Evolutionary conservation across 2,113 vertebrate species (phyloP).

Genomic region (Sebastes fasciatus): DNA sequence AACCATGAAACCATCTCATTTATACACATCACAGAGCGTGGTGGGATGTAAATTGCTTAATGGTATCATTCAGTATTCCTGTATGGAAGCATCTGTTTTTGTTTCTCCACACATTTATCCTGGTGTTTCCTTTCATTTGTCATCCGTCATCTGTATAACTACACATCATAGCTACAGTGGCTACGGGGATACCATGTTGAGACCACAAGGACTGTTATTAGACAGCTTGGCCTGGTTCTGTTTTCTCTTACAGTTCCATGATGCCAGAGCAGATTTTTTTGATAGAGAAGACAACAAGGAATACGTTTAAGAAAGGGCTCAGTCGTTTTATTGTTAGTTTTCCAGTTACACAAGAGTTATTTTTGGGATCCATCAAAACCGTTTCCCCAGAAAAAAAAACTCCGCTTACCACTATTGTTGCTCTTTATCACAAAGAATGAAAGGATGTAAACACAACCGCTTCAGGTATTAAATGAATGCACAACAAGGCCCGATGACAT

Average conservation of each 20-base stretch:
- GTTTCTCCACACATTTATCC: neutral
- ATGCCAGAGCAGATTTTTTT: neutral
- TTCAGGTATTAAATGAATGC: neutral
- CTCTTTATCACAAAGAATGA: constrained; percentile 1
- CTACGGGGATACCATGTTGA: neutral
- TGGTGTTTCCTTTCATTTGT: neutral
- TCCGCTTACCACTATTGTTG: neutral
- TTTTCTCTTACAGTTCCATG: neutral
- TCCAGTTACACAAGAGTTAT: neutral
- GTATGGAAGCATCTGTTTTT: neutral
- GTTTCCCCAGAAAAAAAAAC: neutral
- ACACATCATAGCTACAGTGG: neutral
- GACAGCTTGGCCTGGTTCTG: neutral
- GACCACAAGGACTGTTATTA: neutral
- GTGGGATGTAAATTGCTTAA: neutral
- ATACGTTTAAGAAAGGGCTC: neutral
- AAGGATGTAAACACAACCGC: constrained; percentile 2
- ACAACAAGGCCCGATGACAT: neutral
- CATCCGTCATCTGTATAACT: neutral
- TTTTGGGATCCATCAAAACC: neutral
- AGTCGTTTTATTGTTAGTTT: neutral
- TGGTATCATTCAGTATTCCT: neutral
- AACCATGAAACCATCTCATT: too few species aligned
- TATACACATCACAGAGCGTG: neutral
- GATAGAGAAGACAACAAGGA: neutral